Percentiles rank a stretch among this genome's conserved stretches.
Evolutionary conservation across 2,888 invertebrate species (phyloP).

Genomic region (Dryobota labecula): DNA sequence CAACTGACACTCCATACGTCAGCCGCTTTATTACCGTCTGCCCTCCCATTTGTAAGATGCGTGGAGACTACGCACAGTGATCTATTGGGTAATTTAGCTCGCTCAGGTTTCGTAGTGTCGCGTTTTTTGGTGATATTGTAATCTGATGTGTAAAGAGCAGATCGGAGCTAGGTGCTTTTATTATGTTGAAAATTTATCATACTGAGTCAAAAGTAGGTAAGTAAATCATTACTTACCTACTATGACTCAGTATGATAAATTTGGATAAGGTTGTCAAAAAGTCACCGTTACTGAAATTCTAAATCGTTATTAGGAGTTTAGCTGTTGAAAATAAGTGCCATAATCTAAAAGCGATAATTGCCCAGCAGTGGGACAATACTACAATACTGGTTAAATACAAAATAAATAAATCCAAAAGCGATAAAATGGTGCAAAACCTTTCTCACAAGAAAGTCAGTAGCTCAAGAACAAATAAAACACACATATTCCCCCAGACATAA

Average conservation of each 20-base stretch:
- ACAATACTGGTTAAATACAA: no score
- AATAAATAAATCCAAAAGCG: neutral
- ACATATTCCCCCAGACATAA: slow-evolving; percentile 28
- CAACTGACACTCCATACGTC: slow-evolving; percentile 58
- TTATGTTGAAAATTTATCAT: no score
- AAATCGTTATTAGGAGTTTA: neutral
- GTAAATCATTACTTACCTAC: neutral
- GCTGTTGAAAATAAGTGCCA: slow-evolving; percentile 5
- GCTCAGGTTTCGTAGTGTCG: slow-evolving; percentile 19
- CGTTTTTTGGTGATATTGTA: slow-evolving; percentile 44
- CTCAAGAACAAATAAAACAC: slow-evolving; percentile 53
- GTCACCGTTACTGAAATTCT: neutral
- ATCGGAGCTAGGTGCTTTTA: neutral
- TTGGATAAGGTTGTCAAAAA: neutral
- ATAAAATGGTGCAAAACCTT: neutral
- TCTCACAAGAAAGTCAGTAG: slow-evolving; percentile 12
- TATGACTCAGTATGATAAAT: neutral
- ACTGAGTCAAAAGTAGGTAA: no score
- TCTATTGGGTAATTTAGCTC: slow-evolving; percentile 55
- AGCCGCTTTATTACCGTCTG: slow-evolving; percentile 60
- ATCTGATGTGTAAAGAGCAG: slow-evolving; percentile 25
- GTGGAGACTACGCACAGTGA: slow-evolving; percentile 38
- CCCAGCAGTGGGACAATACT: no score
- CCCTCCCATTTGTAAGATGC: slow-evolving; percentile 56
- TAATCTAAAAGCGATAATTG: neutral